Evolutionary conservation across 2,797 vertebrate genomes (phyloP).

Genomic region (Gallinago nigripennis): DNA sequence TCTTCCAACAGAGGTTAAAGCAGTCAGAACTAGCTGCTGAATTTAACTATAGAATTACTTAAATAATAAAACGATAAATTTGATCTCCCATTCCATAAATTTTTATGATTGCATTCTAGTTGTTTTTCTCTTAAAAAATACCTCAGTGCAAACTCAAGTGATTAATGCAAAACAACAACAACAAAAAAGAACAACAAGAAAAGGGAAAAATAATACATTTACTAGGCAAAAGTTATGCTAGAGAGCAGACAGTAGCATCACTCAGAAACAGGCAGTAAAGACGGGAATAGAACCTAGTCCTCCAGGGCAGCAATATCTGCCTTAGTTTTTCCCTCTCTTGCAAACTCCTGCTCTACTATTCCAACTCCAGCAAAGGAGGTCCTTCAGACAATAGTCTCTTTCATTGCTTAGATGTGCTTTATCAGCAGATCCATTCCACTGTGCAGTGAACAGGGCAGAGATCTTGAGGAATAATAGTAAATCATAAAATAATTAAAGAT

Average conservation of each 20-base stretch:
- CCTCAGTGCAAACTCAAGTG: background rate
- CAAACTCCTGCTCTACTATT: background rate
- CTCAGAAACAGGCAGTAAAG: background rate
- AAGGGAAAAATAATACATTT: background rate
- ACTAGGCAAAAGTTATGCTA: background rate
- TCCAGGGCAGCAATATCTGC: background rate
- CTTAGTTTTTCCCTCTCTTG: background rate
- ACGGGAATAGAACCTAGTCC: background rate
- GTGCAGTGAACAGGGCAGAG: background rate
- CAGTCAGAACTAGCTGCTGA: background rate
- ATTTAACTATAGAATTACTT: background rate
- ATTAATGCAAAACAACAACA: background rate
- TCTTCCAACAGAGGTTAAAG: background rate
- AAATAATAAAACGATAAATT: background rate
- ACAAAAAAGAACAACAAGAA: background rate
- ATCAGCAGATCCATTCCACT: background rate
- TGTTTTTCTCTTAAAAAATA: background rate
- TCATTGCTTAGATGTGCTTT: background rate
- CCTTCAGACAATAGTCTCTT: background rate
- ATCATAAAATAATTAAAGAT: background rate
- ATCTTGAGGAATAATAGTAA: background rate
- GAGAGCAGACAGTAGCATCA: background rate
- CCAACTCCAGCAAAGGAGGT: background rate
- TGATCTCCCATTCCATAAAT: background rate
- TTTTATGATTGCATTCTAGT: background rate